Evolutionary conservation across 2,888 invertebrate species (phyloP), one percentile per base, ranked within the genome.

Genomic region (Pristionchus exspectatus): DNA sequence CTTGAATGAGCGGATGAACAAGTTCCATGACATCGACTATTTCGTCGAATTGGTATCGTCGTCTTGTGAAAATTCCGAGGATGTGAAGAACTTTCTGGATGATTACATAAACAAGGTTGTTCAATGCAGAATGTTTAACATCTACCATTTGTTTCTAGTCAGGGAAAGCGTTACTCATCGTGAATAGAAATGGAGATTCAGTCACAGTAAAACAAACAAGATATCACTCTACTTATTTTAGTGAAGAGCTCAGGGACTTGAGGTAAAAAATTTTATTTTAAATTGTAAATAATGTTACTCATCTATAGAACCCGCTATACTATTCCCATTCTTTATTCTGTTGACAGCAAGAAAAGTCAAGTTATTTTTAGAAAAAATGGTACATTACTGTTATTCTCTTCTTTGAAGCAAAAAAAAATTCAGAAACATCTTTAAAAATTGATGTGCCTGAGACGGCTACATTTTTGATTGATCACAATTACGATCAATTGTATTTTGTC

Each of bases 101-200:
- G 81, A 81, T 27, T 81, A 21, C 27, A 81, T 81, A 24, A 27
- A 81, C 50, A 9, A 81, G 38, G 81, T 81, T 14, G 81, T 44
- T 24, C 27, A 27, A 69, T n/a, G 2, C 14, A 27, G n/a, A 74
- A 33, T 74, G 14, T 16, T 33, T 38, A 18, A 4, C 16, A 74
- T 21, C 16, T 12, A 50, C 44, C 21, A 38, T 74, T 50, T 0
- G 16, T n/a, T 50, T 54, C n/a, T 50, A 81, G 81, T 27, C 81
- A 5, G 81, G 81, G 50, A 81, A 81, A 27, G n/a, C 81, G 2
- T n/a, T 81, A 14, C 81, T 81, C 24, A 24, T 12, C 14, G 74
- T 77, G 21, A 44, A 38, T 44, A 77, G 74, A 24, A 44, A 10
- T 2, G 38, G 38, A 9, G 44, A 44, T 24, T 44, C 38, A 21